A percentile compares a stretch with the other conserved stretches of the same genome.
Conservation (phyloP, 2,797 vertebrate genomes). For the Sebastes kiyomatsui region DNA sequence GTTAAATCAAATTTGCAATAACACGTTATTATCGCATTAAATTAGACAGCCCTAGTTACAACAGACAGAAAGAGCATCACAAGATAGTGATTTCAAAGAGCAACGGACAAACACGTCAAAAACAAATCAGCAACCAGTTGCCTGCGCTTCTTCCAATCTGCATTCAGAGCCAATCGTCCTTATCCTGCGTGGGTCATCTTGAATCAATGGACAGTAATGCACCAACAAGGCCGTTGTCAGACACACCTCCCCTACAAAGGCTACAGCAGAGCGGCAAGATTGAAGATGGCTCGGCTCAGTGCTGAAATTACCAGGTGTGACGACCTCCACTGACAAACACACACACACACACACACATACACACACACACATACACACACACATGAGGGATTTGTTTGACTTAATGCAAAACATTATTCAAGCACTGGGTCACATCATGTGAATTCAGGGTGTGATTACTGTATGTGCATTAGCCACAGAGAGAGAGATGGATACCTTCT, state of each 20-base stretch:
- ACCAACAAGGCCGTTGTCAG: slow-evolving; percentile 20
- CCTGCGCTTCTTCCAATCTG: slow-evolving; percentile 15
- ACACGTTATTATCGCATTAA: too few relatives aligned
- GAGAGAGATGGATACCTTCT: slow-evolving; percentile 2
- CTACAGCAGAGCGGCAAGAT: not conserved
- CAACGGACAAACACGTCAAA: not conserved
- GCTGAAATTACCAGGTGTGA: slow-evolving; percentile 41
- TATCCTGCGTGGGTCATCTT: slow-evolving; percentile 42
- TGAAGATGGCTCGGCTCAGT: slow-evolving; percentile 12
- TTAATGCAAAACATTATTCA: not conserved
- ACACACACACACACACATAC: not conserved
- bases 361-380: not conserved
- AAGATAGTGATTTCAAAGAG: not conserved
- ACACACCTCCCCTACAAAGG: slow-evolving; percentile 18
- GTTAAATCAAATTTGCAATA: too few relatives aligned
- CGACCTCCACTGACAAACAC: not conserved
- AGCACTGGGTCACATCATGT: not conserved
- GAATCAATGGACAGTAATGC: slow-evolving; percentile 63
- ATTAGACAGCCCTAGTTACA: not conserved
- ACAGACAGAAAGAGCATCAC: not conserved
- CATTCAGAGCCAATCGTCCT: slow-evolving; percentile 31
- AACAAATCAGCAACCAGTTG: slow-evolving; percentile 6
- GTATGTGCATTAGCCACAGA: slow-evolving; percentile 19
- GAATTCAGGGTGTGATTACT: not conserved
- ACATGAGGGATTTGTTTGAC: not conserved